Percentiles rank a stretch among this genome's conserved stretches.
These are phyloP conservation scores for Belonocnema kinseyi DNA, from an alignment of 1,140 invertebrate species.

Conservation along the genomic window DNA sequence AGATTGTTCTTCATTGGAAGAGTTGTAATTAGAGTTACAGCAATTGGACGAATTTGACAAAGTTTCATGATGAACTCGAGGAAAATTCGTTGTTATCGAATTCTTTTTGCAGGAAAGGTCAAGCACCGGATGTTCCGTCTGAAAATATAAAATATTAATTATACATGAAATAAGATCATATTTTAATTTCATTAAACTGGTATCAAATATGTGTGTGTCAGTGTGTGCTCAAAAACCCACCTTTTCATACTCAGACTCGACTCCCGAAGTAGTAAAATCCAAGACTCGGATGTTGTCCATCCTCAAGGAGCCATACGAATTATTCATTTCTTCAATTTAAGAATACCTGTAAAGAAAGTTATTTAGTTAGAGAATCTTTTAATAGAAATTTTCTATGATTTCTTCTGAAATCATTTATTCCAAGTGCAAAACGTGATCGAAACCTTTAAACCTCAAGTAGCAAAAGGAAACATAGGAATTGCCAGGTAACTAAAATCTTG, in stretches of 20 bases:
- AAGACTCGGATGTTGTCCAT: background rate
- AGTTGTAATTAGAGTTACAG: no score
- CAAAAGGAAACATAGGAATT: background rate
- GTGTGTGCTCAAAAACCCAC: background rate
- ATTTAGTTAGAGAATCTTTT: no score
- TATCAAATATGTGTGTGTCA: no score
- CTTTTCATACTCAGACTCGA: background rate
- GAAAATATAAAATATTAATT: background rate
- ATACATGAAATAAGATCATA: no score
- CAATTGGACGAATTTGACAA: slow-evolving; percentile 19
- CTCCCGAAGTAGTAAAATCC: background rate
- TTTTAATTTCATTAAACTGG: no score
- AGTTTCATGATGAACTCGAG: background rate
- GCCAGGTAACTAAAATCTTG: background rate
- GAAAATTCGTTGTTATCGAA: slow-evolving; percentile 8
- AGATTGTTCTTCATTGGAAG: slow-evolving; percentile 26
- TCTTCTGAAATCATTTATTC: no score
- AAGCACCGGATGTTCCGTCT: slow-evolving; percentile 31
- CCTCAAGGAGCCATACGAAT: background rate
- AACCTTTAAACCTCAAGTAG: background rate
- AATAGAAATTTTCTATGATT: no score
- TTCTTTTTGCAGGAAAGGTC: slow-evolving; percentile 43
- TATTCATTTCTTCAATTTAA: slow-evolving; percentile 10
- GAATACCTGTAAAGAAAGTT: background rate
- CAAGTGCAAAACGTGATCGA: no score